Evolutionary conservation across 1,140 invertebrate genomes (phyloP), one percentile per base, ranked within the genome.

Genomic region (Leptinotarsa defecta): DNA sequence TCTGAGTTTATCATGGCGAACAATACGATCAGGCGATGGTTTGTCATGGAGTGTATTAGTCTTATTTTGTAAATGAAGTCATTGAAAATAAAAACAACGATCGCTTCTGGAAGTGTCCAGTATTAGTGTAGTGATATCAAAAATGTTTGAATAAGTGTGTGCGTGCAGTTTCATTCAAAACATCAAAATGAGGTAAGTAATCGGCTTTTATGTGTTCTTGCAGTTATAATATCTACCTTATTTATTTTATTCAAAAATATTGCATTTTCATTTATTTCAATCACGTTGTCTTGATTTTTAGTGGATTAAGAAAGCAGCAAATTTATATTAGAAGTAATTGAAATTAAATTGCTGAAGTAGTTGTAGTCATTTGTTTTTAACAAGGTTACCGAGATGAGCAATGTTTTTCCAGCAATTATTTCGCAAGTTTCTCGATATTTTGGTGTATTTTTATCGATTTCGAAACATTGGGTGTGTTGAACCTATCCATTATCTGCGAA

Each of bases 391-490:
- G 27, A 68, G 62, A 19, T 61, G 48, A 22, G 27, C 57, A 72
- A 71, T 76, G 71, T 65, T 78, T 75, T 78, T 72, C 70, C 68
- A 62, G 24, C 62, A 48, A 68, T 27, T 27, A 24, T 64, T 73
- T 24, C 49, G 13, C 34, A 70, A 20, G 3, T 65, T 73, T 73
- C 34, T n/a, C 22, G 19, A 34, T 74, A 74, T 75, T 76, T 80
- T 79, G 67, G 49, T 74, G 48, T 76, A 73, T 81, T 79, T 77
- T 79, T 81, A 81, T 81, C 74, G 80, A 81, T 81, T 80, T 71
- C 48, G 71, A 73, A 77, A 65, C 74, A 72, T 75, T 79, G 80
- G 80, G 80, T 81, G 80, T 81, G 80, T 81, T 81, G 78, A 79
- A 81, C 78, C 75, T 72, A 76, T 76, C 74, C 76, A 73, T 74